Conservation (phyloP, 2,888 invertebrate species). For the Ganaspis brasiliensis region DNA sequence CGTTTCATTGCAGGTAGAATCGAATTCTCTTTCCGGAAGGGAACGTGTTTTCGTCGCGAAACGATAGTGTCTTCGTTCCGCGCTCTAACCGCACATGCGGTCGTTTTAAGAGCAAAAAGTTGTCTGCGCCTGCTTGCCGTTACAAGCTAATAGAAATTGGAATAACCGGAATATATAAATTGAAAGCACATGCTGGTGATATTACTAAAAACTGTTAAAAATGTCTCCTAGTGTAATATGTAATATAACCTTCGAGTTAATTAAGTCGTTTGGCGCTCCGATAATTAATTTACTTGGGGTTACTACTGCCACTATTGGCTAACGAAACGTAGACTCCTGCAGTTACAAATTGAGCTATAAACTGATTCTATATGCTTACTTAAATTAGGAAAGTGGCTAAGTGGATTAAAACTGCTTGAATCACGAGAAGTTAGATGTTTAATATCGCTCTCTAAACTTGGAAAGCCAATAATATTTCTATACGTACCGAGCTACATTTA, state of each 20-base stretch:
- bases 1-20: conserved; percentile 26
- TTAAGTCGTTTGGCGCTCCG: conserved; percentile 29
- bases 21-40: conserved; percentile 12
- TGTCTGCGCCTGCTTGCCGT: conserved; percentile 34
- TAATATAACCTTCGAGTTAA: conserved; percentile 13
- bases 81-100: conserved; percentile 29
- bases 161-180: conserved; percentile 36
- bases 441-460: conserved; percentile 22
- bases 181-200: conserved; percentile 2
- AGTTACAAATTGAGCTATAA: conserved; percentile 35
- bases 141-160: conserved; percentile 40
- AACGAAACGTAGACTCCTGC: conserved; percentile 29
- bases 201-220: conserved; percentile 15
- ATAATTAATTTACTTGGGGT: conserved; percentile 40
- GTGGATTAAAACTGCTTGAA: conserved; percentile 40
- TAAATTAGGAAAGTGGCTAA: conserved; percentile 37
- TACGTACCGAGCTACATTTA: background rate
- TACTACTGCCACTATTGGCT: conserved; percentile 7
- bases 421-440: conserved; percentile 24
- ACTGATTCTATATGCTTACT: conserved; percentile 38
- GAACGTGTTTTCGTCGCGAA: conserved; percentile 23
- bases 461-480: conserved; percentile 22
- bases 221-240: conserved; percentile 23
- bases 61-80: conserved; percentile 16
- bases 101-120: conserved; percentile 34